Conservation (phyloP, 2,113 vertebrate species). For the Vulpes lagopus region DNA sequence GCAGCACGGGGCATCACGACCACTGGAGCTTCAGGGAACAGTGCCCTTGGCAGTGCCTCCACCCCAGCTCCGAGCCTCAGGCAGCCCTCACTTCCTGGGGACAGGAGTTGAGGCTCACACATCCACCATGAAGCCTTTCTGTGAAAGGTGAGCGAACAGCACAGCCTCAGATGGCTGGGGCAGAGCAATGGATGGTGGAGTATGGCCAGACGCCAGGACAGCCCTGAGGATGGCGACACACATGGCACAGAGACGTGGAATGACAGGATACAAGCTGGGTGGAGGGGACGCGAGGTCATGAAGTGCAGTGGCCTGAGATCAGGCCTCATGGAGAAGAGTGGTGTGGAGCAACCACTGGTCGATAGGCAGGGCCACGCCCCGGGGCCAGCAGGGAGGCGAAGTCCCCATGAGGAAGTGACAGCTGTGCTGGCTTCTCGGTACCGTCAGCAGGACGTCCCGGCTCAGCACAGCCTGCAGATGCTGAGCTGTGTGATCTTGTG, state of each 20-base stretch:
- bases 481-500: neutral
- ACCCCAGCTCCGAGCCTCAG: neutral
- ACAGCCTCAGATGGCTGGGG: no score
- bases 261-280: neutral
- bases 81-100: no score
- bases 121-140: no score
- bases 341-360: neutral
- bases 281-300: fast-evolving
- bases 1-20: neutral
- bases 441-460: neutral
- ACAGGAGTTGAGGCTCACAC: no score
- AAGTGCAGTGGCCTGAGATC: neutral
- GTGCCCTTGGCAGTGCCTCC: neutral
- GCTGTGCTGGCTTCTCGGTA: neutral
- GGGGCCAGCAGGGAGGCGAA: no score
- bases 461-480: neutral
- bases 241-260: neutral
- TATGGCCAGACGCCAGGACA: no score
- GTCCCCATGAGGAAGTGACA: neutral
- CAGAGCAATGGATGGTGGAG: neutral
- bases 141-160: no score
- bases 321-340: neutral
- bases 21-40: neutral
- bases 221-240: no score
- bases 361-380: no score